Evolutionary conservation across 2,888 invertebrate genomes (phyloP).

Genomic region (Dichetophora obliterata): DNA sequence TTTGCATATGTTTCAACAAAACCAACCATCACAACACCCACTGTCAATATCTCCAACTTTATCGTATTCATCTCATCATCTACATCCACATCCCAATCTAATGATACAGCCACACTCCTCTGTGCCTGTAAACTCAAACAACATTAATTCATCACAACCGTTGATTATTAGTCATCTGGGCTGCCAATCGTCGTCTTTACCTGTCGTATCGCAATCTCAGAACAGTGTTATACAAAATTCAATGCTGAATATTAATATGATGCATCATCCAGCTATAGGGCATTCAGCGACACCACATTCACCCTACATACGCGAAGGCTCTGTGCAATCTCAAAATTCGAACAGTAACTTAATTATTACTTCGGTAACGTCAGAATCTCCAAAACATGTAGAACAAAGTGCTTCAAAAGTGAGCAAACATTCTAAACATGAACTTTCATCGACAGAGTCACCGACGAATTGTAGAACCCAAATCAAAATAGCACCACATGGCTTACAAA

Average conservation of each 20-base stretch:
- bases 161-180: conserved; percentile 1
- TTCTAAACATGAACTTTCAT: conserved; percentile 53
- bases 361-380: conserved; percentile 24
- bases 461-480: conserved; percentile 52
- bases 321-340: conserved; percentile 52
- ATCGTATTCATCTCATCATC: conserved; percentile 44
- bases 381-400: conserved; percentile 55
- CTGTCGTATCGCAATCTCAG: conserved; percentile 44
- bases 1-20: conserved; percentile 49
- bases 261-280: conserved; percentile 57
- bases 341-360: conserved; percentile 50
- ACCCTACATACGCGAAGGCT: conserved; percentile 52
- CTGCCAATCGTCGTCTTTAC: background rate
- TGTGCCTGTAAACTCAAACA: conserved; percentile 7
- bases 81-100: conserved; percentile 56
- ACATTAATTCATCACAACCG: conserved; percentile 15
- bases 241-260: conserved; percentile 67
- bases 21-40: conserved; percentile 49
- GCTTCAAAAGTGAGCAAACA: conserved; percentile 62
- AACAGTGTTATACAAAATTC: conserved; percentile 63
- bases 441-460: conserved; percentile 46
- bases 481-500: conserved; percentile 43
- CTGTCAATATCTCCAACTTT: conserved; percentile 50
- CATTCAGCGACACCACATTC: conserved; percentile 52
- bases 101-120: conserved; percentile 59